Evolutionary conservation across 2,888 invertebrate genomes (phyloP).

Genomic region (Cosmia pyralina): DNA sequence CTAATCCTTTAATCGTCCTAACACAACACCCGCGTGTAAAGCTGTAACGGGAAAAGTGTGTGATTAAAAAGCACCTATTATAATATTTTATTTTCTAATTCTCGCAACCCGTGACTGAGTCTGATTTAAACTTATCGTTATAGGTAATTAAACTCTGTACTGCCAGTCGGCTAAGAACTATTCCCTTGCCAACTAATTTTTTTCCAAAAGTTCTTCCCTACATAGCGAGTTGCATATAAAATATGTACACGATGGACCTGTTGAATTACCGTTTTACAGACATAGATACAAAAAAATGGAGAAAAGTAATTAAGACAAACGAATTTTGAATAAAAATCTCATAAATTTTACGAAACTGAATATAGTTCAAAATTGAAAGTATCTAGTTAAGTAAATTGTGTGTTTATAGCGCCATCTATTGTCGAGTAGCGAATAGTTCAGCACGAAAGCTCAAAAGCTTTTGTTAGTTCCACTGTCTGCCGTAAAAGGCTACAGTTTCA

Average conservation of each 20-base stretch:
- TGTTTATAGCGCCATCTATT: constrained; percentile 71
- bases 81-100: constrained; percentile 26
- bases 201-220: too few relatives aligned
- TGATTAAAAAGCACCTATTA: constrained; percentile 40
- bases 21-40: constrained; percentile 10
- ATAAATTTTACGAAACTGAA: not conserved
- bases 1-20: constrained; percentile 30
- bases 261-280: not conserved
- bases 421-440: constrained; percentile 70
- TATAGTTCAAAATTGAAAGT: not conserved
- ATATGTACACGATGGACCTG: not conserved
- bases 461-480: constrained; percentile 46
- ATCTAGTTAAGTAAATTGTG: not conserved
- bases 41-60: constrained; percentile 10
- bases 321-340: not conserved
- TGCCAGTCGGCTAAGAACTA: not conserved
- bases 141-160: not conserved
- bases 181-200: not conserved
- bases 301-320: not conserved
- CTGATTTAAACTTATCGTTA: constrained; percentile 8
- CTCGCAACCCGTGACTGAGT: not conserved
- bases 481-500: constrained; percentile 16
- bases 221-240: too few relatives aligned
- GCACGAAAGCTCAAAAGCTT: constrained; percentile 20
- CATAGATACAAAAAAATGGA: too few relatives aligned